A percentile compares a stretch with the other conserved stretches of the same genome.
Conservation (phyloP, 2,888 invertebrate genomes). For the Pollenia angustigena region DNA sequence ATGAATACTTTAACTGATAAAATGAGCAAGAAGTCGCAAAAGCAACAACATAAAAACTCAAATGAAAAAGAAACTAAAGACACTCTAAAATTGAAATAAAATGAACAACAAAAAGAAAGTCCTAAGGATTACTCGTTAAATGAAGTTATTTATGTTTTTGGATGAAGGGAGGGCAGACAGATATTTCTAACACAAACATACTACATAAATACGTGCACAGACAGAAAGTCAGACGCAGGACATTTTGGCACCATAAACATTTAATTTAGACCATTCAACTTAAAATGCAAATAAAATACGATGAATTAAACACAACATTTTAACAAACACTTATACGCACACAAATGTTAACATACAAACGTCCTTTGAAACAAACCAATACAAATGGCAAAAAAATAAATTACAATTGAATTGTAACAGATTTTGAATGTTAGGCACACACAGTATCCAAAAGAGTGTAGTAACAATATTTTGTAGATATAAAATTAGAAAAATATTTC, state of each 20-base stretch:
- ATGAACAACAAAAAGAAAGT: constrained; percentile 37
- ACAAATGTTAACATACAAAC: not conserved
- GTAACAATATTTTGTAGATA: not conserved
- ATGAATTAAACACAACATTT: constrained; percentile 5
- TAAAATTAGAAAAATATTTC: not conserved
- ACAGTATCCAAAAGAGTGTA: not conserved
- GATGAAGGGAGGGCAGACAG: constrained; percentile 2
- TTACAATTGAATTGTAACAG: constrained; percentile 52
- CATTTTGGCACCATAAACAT: constrained; percentile 72
- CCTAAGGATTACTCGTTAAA: constrained; percentile 65
- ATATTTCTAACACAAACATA: not conserved
- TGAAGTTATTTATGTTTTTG: constrained; percentile 68
- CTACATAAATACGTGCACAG: constrained; percentile 12
- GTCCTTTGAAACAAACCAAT: constrained; percentile 21
- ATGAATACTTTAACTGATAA: constrained; percentile 76
- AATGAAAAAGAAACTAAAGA: constrained; percentile 34
- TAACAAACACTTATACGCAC: not conserved
- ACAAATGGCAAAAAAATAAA: constrained; percentile 36
- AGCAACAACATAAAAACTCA: constrained; percentile 41
- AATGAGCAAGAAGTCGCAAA: constrained; percentile 49
- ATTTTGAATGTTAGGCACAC: constrained; percentile 35
- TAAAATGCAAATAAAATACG: constrained; percentile 57
- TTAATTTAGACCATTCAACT: constrained; percentile 71
- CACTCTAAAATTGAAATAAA: constrained; percentile 48
- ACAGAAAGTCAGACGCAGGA: constrained; percentile 62